Conservation (phyloP, 2,888 invertebrate genomes). For the Malthinus seriepunctatus region DNA sequence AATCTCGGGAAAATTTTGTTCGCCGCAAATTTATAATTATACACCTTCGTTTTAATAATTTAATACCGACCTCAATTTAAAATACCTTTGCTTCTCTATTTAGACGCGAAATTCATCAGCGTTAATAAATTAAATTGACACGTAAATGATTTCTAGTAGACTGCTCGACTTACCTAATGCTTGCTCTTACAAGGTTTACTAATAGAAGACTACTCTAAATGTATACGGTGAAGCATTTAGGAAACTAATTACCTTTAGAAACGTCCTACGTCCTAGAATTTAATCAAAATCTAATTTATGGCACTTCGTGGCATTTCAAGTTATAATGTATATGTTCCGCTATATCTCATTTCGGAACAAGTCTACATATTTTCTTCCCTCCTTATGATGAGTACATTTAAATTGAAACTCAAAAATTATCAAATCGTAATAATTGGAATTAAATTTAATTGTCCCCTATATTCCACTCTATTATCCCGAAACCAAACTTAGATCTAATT, state of each 20-base stretch:
- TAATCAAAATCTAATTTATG: constrained; percentile 14
- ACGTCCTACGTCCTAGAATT: constrained; percentile 7
- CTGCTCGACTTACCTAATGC: constrained; percentile 24
- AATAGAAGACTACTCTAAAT: constrained; percentile 11
- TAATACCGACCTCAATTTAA: background rate
- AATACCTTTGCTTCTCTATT: constrained; percentile 31
- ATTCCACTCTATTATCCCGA: too few relatives aligned
- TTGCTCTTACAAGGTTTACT: constrained; percentile 18
- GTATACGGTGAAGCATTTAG: constrained; percentile 12
- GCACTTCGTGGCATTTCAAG: constrained; percentile 4
- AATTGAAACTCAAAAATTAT: too few relatives aligned
- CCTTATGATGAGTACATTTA: too few relatives aligned
- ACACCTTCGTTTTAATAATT: too few relatives aligned
- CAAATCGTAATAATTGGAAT: too few relatives aligned
- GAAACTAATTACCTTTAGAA: constrained; percentile 14
- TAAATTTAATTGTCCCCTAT: too few relatives aligned
- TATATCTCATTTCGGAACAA: too few relatives aligned
- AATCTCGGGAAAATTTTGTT: too few relatives aligned
- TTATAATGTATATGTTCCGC: background rate
- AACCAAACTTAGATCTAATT: too few relatives aligned
- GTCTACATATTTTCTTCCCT: too few relatives aligned
- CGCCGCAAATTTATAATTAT: too few relatives aligned
- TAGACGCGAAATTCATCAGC: constrained; percentile 36
- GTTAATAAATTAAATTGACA: constrained; percentile 36
- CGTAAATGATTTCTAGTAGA: constrained; percentile 33